These are phyloP conservation scores for Sipha flava DNA, from an alignment of 1,140 invertebrate genomes.

Conservation along the genomic window DNA sequence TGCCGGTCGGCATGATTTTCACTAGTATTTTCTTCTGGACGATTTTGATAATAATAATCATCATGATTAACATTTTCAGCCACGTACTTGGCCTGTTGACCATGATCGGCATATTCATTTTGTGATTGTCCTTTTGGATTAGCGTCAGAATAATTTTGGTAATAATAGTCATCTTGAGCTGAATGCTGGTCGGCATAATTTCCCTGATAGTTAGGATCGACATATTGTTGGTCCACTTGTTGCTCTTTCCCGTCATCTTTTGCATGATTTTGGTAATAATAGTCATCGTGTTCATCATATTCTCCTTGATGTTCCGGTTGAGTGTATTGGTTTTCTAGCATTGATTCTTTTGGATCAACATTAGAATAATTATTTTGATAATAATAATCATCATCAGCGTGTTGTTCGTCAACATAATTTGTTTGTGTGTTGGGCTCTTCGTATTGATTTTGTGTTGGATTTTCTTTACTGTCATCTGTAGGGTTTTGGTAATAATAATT, in stretches of 20 bases:
- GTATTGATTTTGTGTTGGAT: neutral
- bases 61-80: neutral
- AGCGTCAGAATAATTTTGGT: neutral
- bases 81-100: neutral
- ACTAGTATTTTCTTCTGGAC: neutral
- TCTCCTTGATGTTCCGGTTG: neutral
- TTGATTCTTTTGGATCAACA: neutral
- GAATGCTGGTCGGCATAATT: neutral
- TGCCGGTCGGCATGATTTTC: neutral
- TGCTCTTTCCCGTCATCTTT: neutral
- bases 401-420: neutral
- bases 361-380: neutral
- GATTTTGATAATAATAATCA: neutral
- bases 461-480: neutral
- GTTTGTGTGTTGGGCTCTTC: neutral
- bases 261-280: neutral
- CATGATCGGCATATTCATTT: neutral
- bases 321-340: neutral
- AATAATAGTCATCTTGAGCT: neutral
- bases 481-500: constrained; percentile 1
- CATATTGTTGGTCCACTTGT: neutral
- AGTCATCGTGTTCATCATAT: neutral
- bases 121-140: neutral
- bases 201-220: neutral
- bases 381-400: neutral